Conservation (phyloP, 1,140 invertebrate genomes). For the Tribolium castaneum region DNA sequence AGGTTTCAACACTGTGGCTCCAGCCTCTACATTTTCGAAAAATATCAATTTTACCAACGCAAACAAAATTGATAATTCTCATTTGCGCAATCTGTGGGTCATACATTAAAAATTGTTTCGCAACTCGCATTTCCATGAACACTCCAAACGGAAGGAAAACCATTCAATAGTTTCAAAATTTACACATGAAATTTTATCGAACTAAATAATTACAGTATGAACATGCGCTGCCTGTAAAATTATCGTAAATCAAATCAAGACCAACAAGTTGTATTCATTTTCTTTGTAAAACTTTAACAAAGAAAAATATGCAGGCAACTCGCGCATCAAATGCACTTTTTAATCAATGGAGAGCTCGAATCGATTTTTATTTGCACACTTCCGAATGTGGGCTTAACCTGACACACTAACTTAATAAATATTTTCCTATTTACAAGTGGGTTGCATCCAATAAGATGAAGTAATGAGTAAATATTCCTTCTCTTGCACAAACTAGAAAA, state of each 20-base stretch:
- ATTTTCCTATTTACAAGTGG: not conserved
- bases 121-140: not conserved
- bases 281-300: not conserved
- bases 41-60: not conserved
- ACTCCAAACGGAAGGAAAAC: not conserved
- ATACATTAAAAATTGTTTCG: conserved; percentile 19
- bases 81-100: conserved; percentile 14
- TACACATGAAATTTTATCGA: not conserved
- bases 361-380: not conserved
- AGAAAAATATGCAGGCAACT: not conserved
- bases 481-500: not conserved
- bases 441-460: not conserved
- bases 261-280: not conserved
- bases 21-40: not conserved
- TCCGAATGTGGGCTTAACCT: not conserved
- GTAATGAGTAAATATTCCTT: not conserved
- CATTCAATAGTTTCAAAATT: not conserved
- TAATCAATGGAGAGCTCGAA: too few species aligned
- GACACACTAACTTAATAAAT: not conserved
- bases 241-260: not conserved
- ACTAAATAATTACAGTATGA: not conserved
- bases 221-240: not conserved
- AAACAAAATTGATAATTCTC: not conserved
- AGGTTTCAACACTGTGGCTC: conserved; percentile 11
- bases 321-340: too few species aligned